Conservation (phyloP, 2,113 vertebrate species). For the Catharus minimus region DNA sequence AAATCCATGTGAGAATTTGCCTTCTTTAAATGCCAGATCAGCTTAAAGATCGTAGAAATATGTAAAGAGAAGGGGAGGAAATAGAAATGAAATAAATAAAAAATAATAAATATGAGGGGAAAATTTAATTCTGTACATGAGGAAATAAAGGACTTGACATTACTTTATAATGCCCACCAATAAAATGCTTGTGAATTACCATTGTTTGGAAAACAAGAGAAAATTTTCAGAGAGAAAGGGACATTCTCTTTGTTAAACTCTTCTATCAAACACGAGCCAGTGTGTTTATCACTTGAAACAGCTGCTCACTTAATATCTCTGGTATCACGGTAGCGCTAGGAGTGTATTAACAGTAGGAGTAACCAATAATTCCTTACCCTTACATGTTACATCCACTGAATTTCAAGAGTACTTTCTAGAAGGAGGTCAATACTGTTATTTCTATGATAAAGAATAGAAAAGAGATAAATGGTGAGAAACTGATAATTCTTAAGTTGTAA, state of each 20-base stretch:
- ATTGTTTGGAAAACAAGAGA: neutral
- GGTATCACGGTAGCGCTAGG: neutral
- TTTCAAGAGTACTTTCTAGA: neutral
- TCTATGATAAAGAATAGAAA: neutral
- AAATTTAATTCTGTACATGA: neutral
- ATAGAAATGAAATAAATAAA: neutral
- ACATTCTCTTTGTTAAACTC: neutral
- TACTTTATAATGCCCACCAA: neutral
- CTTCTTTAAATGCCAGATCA: neutral
- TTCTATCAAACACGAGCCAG: neutral
- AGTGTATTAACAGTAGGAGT: neutral
- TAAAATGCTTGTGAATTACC: neutral
- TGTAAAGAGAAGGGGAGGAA: neutral
- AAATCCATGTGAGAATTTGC: neutral
- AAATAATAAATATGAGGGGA: neutral
- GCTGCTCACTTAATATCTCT: neutral
- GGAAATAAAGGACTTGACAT: neutral
- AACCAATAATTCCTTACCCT: neutral
- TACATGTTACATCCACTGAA: neutral
- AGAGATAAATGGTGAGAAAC: neutral
- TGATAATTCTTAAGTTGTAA: neutral
- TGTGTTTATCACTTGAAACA: neutral
- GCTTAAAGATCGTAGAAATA: neutral
- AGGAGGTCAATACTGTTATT: neutral
- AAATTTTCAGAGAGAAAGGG: neutral